Evolutionary conservation across 2,888 invertebrate species (phyloP), one percentile per base, ranked within the genome.

Genomic region (Xylota segnis): DNA sequence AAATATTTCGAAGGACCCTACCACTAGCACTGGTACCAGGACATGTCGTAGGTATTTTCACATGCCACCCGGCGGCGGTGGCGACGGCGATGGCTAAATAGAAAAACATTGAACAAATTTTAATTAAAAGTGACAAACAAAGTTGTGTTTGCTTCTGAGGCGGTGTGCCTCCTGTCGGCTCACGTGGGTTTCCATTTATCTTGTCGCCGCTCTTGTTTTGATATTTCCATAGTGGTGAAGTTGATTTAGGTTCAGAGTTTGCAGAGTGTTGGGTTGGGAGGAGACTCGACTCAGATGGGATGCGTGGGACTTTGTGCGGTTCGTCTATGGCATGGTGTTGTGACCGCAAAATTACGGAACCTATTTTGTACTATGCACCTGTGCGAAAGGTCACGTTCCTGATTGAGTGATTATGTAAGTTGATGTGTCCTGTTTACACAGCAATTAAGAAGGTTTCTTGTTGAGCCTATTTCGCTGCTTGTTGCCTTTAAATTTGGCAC

Each of bases 121-220:
- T 66, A 81, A 81, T 81, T 74, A 74, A 66, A 81, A 37, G 50
- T 74, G 59, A 81, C 79, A 81, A 37, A 52, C 59, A 71, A 72
- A 65, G 32, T 40, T 72, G 9, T 65, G 23, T 63, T 47, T 71
- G 56, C n/a, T 45, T 27, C 16, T 5, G 47, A 6, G n/a, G 14
- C 4, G 52, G 34, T 27, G 16, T 16, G 14, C 23, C 5, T 40
- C 34, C 23, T 58, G 40, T 47, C 23, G 14, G 16, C 40, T 32
- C 10, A 27, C 27, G 47, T 71, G 4, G 27, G 34, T 29, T 32
- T 32, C n/a, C 18, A 34, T 40, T 32, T 61, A 37, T 61, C 12
- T 37, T 14, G 50, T 59, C 47, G 14, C n/a, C 10, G 32, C 7
- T 12, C 27, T 27, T 52, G 27, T 27, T 52, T 52, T 23, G 52